Conservation (phyloP, 2,888 invertebrate species). For the Antheraea assamensis region DNA sequence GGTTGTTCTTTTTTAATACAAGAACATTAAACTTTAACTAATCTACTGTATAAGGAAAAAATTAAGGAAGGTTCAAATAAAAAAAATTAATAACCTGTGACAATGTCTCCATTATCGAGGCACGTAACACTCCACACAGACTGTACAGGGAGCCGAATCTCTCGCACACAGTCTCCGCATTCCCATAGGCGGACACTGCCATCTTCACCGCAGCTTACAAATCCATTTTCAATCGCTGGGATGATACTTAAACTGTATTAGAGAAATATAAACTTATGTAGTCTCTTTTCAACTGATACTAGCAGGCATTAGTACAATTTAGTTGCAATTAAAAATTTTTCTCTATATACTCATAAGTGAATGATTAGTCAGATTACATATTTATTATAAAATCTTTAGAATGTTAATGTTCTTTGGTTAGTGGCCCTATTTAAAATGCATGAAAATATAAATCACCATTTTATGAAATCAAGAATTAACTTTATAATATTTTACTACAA, state of each 20-base stretch:
- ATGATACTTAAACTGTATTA: constrained; percentile 80
- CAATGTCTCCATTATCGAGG: constrained; percentile 93
- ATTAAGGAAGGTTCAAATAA: background rate
- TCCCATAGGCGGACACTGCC: constrained; percentile 92
- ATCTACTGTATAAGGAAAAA: background rate
- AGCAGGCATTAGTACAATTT: background rate
- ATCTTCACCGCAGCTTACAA: constrained; percentile 95
- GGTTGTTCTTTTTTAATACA: no score
- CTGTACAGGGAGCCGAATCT: constrained; percentile 90
- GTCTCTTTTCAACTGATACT: background rate
- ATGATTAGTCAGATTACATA: background rate
- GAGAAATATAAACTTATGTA: background rate
- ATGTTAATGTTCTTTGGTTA: background rate
- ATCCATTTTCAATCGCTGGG: constrained; percentile 80
- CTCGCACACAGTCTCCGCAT: constrained; percentile 83
- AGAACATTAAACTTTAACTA: background rate
- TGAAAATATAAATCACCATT: background rate
- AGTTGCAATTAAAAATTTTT: background rate
- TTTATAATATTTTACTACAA: no score
- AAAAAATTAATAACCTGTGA: constrained; percentile 83
- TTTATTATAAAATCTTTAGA: background rate
- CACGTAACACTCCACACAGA: constrained; percentile 94
- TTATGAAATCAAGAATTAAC: background rate
- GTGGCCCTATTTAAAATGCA: background rate
- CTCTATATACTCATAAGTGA: background rate